Evolutionary conservation across 1,140 invertebrate species (phyloP).

Genomic region (Caenorhabditis tropicalis): DNA sequence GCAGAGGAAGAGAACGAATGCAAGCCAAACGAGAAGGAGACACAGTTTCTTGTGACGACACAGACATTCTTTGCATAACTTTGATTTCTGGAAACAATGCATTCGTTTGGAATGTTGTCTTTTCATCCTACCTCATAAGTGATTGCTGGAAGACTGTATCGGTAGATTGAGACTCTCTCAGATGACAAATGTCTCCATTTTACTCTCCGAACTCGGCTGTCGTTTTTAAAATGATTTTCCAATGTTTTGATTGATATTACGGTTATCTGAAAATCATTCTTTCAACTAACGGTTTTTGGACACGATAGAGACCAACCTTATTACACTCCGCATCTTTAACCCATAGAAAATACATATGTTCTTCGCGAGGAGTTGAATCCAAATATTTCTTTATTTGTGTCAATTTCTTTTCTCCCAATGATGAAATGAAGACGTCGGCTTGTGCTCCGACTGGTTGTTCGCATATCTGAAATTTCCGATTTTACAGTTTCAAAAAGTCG

Average conservation of each 20-base stretch:
- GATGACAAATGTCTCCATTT: constrained; percentile 68
- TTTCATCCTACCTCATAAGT: constrained; percentile 30
- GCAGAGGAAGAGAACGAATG: constrained; percentile 56
- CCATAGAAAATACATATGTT: constrained; percentile 59
- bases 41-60: constrained; percentile 54
- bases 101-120: not conserved
- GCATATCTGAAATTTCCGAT: constrained; percentile 10
- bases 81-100: not conserved
- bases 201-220: constrained; percentile 59
- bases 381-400: constrained; percentile 56
- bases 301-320: constrained; percentile 28
- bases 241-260: constrained; percentile 62
- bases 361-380: constrained; percentile 58
- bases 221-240: constrained; percentile 64
- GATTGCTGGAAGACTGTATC: constrained; percentile 54
- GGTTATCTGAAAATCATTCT: constrained; percentile 58
- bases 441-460: constrained; percentile 54
- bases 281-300: not conserved
- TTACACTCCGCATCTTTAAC: constrained; percentile 52
- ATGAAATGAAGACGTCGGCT: constrained; percentile 59
- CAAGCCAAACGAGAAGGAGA: constrained; percentile 55
- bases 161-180: constrained; percentile 62
- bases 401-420: constrained; percentile 53
- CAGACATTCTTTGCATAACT: constrained; percentile 29
- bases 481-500: too few species aligned